phyloP scores from a whole-genome alignment of 2,888 invertebrate genomes.

The Phyllotreta cruciferae region DNA sequence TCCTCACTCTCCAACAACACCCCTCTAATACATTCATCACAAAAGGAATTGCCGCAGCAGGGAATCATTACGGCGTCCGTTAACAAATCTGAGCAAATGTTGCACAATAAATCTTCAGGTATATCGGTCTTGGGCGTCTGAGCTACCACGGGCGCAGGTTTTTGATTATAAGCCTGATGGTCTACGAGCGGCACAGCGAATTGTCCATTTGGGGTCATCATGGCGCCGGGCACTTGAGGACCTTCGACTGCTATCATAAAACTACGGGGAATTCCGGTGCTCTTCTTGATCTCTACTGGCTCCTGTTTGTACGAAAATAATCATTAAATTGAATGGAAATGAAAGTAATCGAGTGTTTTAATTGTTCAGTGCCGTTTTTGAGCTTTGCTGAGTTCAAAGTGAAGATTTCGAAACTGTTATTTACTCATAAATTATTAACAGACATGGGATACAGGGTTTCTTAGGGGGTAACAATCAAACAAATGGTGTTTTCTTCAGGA shows the following conservation, averaged over 20 bases:
- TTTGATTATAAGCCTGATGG: slow-evolving; percentile 80
- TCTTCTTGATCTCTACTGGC: slow-evolving; percentile 84
- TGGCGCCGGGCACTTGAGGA: slow-evolving; percentile 86
- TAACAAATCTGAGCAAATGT: slow-evolving; percentile 89
- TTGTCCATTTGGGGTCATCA: slow-evolving; percentile 87
- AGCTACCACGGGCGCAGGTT: slow-evolving; percentile 58
- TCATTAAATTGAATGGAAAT: neutral
- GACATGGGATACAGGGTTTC: no score
- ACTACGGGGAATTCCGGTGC: slow-evolving; percentile 96
- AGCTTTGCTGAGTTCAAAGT: no score
- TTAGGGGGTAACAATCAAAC: no score
- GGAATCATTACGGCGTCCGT: slow-evolving; percentile 97
- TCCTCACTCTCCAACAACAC: slow-evolving; percentile 91
- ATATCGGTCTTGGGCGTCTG: slow-evolving; percentile 73
- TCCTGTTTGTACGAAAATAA: slow-evolving; percentile 60
- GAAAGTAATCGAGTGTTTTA: neutral
- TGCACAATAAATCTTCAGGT: slow-evolving; percentile 91
- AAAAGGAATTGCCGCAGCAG: slow-evolving; percentile 98
- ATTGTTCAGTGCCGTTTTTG: no score
- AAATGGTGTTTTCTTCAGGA: no score
- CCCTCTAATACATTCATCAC: slow-evolving; percentile 96
- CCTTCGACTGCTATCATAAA: slow-evolving; percentile 95
- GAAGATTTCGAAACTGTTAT: no score
- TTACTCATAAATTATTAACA: no score
- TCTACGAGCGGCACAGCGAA: slow-evolving; percentile 90